These are phyloP conservation scores for Ptilorrhoa leucosticta DNA, from an alignment of 2,113 vertebrate species.

Conservation along the genomic window DNA sequence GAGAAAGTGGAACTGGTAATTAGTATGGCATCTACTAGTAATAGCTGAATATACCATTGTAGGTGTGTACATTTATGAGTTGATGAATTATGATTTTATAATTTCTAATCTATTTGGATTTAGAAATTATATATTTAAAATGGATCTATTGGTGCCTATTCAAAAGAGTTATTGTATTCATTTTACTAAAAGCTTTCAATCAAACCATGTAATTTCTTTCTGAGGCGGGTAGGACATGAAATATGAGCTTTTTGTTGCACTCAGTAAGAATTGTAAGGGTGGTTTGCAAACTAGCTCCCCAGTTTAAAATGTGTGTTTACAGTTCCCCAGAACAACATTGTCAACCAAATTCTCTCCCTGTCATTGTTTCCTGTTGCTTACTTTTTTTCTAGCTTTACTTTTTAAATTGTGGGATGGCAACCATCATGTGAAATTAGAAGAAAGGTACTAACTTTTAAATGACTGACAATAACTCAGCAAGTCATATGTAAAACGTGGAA, in stretches of 20 bases:
- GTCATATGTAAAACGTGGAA: neutral
- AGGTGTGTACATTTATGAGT: neutral
- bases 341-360: neutral
- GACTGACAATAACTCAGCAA: neutral
- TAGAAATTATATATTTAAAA: neutral
- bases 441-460: neutral
- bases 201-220: neutral
- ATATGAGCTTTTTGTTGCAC: neutral
- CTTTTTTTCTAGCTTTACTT: neutral
- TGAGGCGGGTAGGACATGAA: neutral
- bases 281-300: neutral
- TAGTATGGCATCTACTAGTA: neutral
- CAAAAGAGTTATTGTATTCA: neutral
- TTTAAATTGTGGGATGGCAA: neutral
- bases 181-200: neutral
- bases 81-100: neutral
- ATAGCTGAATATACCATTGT: neutral
- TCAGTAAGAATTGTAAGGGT: neutral
- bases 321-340: neutral
- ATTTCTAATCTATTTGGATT: neutral
- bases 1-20: neutral
- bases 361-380: neutral
- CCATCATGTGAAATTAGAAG: neutral
- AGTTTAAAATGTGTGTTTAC: neutral
- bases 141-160: neutral